Base-by-base conservation (phyloP, 1,140 invertebrate species). In the Papilio polyxenes region DNA sequence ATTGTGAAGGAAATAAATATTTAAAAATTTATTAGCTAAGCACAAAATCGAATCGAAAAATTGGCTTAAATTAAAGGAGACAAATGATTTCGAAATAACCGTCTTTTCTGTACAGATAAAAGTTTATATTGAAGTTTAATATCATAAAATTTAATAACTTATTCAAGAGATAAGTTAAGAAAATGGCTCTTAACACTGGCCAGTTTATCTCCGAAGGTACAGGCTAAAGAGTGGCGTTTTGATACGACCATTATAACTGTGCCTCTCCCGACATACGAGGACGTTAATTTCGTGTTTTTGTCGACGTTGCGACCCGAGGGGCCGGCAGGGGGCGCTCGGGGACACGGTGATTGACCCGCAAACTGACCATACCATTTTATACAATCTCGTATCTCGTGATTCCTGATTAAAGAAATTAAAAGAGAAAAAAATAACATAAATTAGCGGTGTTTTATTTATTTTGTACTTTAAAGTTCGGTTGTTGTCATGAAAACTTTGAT, bases 271-370 rank as follows among this genome's bases (percentile, higher is more conserved):
- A 72, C 23, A 72, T 17, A 56, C 23, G 20, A 31, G 9, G 62
- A 65, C 11, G 62, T 65, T 23, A 72, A 72, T 72, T 23, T 65
- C 62, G 65, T 37, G 65, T 72, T 72, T 72, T 72, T 72, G 65
- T 72, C 31, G 65, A 23, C 20, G 62, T 11, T 11, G 13, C 31
- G 65, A 37, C 23, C 11, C 23, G 31, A 13, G 65, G 20, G 65
- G 31, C 13, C 10, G 65, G 11, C 11, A 37, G 62, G 65, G 11
- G 65, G 20, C n/a, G 49, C 49, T 6, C 49, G 56, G 56, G 56
- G 56, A n/a, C 40, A 23, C 65, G 65, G 65, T 72, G 65, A 13
- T 40, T 72, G 65, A 72, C 65, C 65, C 65, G 23, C 31, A 13
- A 72, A 37, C 11, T 37, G 65, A 72, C 23, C 23, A 20, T 20